Conservation (phyloP, 2,113 vertebrate species). For the Saccopteryx leptura region DNA sequence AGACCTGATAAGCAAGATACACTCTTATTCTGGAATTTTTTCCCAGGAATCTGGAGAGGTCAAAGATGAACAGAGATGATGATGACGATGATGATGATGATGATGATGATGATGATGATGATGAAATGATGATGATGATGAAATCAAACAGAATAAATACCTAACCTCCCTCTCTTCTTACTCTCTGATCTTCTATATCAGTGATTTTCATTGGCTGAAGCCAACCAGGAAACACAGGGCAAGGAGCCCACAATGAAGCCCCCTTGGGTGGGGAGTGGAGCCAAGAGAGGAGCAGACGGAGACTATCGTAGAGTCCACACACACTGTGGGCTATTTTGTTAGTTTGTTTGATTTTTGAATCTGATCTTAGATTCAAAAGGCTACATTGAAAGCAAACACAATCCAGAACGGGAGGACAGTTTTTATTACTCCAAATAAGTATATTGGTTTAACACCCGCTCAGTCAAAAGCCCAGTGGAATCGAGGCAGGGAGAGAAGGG, state of each 20-base stretch:
- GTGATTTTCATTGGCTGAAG: background rate
- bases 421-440: constrained; percentile 63
- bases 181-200: background rate
- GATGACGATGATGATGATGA: background rate
- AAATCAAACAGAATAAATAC: background rate
- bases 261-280: fast-evolving
- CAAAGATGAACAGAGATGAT: background rate
- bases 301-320: background rate
- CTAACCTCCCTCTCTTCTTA: background rate
- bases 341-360: constrained; percentile 45
- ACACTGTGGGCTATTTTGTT: background rate
- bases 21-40: constrained; percentile 1
- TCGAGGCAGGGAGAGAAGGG: constrained; percentile 27
- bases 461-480: constrained; percentile 62
- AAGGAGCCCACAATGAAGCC: background rate
- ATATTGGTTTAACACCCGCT: constrained; percentile 46
- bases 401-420: constrained; percentile 37
- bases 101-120: background rate
- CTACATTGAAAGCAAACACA: constrained; percentile 57
- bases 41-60: constrained; percentile 4
- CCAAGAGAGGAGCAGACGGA: background rate
- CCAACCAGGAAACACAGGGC: background rate
- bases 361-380: constrained; percentile 37
- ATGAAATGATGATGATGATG: background rate
- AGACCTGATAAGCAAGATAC: background rate